Evolutionary conservation across 2,113 vertebrate genomes (phyloP).

Genomic region (Percopsis transmontana): DNA sequence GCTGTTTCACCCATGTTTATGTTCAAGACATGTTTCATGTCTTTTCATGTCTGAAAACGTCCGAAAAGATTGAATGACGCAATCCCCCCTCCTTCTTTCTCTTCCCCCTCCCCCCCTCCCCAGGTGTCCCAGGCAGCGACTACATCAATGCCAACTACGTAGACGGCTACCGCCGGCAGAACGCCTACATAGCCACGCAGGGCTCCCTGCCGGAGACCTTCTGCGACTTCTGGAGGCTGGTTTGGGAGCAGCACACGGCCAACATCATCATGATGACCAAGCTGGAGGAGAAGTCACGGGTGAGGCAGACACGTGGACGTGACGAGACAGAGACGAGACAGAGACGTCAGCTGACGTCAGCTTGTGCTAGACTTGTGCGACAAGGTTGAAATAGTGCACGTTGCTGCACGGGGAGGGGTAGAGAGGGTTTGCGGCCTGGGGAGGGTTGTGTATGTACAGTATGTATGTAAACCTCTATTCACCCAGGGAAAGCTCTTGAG

Average conservation of each 20-base stretch:
- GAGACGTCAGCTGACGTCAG: too few species aligned
- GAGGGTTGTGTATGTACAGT: too few species aligned
- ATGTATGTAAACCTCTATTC: too few species aligned
- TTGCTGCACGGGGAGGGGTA: too few species aligned
- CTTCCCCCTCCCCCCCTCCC: background rate
- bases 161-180: constrained; percentile 96
- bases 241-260: constrained; percentile 97
- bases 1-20: too few species aligned
- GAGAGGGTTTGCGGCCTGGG: too few species aligned
- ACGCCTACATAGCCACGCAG: constrained; percentile 97
- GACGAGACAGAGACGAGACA: constrained; percentile 1
- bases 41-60: background rate
- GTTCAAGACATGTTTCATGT: too few species aligned
- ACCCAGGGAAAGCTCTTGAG: too few species aligned
- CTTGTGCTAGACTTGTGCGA: too few species aligned
- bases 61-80: background rate
- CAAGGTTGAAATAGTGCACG: background rate
- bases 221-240: constrained; percentile 98
- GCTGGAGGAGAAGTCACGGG: constrained; percentile 95
- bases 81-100: background rate
- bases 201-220: constrained; percentile 97
- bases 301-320: constrained; percentile 66
- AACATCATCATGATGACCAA: constrained; percentile 99
- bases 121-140: constrained; percentile 95
- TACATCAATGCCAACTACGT: constrained; percentile 98